Base-by-base conservation (phyloP, 1,140 invertebrate genomes). In the Bombus waltoni region DNA sequence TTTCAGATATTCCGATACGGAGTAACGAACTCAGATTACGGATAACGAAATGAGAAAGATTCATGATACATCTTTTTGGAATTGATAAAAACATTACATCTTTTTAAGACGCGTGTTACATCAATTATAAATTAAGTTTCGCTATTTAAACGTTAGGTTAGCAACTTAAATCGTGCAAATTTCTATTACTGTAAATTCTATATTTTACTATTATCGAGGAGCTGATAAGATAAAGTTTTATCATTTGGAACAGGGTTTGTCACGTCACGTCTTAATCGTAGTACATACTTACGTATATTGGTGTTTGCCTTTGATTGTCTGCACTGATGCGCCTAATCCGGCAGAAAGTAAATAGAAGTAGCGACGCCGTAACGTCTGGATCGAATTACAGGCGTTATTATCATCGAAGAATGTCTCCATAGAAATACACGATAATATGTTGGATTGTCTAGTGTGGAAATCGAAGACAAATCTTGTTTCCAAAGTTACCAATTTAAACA, bases 161-260 rank as follows among this genome's bases (percentile, higher is more conserved):
- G 5, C 3, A 32, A 10, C 66, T 18, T 38, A 13, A 71, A 28
- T 71, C 11, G 10, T 13, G 6, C 18, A 3, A 28, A 40, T 0
- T 40, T 71, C 11, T 28, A 5, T 3, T 9, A 11, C 5, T 40
- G 4, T 5, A 18, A 53, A 53, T 1, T 53, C 47, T n/a, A n/a
- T 42, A 72, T 72, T 42, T 72, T 28, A 28, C 25, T 3, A 32
- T 44, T 59, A 44, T 74, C 22, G 44, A 25, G n/a, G 75, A 86
- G 18, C n/a, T n/a, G 38, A 66, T 77, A 65, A 71, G 76, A 71
- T 74, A 15, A 80, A 78, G 44, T 44, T 57, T 66, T 35, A 22
- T 73, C 15, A 73, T 32, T 22, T 73, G 28, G 35, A 13, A 65
- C 4, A 18, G 5, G 62, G 62, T 66, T 32, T 66, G 44, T 40